Evolutionary conservation across 2,888 invertebrate genomes (phyloP).

Genomic region (Auanema freiburgensis): DNA sequence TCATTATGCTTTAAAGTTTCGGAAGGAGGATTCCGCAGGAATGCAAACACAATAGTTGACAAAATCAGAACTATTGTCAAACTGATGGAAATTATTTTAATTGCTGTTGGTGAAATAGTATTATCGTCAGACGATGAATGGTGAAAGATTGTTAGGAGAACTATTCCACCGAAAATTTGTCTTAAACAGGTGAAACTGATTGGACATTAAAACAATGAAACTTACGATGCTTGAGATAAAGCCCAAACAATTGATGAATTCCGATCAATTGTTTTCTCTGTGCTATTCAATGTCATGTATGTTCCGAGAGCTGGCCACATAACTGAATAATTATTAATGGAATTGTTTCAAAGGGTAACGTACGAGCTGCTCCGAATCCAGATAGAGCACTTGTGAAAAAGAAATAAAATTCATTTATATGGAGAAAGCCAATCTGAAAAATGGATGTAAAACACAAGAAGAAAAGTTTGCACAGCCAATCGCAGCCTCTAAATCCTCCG

Average conservation of each 20-base stretch:
- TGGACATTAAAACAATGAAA: background rate
- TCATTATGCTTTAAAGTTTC: no score
- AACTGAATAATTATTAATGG: background rate
- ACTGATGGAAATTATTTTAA: background rate
- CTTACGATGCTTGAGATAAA: conserved; percentile 4
- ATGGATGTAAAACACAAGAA: background rate
- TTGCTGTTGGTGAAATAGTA: background rate
- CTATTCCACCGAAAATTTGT: background rate
- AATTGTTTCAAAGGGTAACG: conserved; percentile 7
- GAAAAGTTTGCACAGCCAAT: background rate
- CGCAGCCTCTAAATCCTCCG: background rate
- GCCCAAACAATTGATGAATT: conserved; percentile 1
- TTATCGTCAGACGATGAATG: conserved; percentile 3
- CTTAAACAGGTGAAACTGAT: background rate
- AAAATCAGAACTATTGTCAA: conserved; percentile 5
- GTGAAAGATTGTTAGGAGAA: background rate
- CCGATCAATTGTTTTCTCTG: background rate
- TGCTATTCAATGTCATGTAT: conserved; percentile 3
- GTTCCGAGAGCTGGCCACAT: conserved; percentile 1
- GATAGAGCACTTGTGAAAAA: conserved; percentile 41
- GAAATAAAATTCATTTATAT: conserved; percentile 42
- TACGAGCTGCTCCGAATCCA: conserved; percentile 62
- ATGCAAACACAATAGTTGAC: conserved; percentile 9
- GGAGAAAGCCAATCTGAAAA: conserved; percentile 39
- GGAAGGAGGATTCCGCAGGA: conserved; percentile 1